These are phyloP conservation scores for Ephestia elutella DNA, from an alignment of 1,140 invertebrate species.

Conservation along the genomic window DNA sequence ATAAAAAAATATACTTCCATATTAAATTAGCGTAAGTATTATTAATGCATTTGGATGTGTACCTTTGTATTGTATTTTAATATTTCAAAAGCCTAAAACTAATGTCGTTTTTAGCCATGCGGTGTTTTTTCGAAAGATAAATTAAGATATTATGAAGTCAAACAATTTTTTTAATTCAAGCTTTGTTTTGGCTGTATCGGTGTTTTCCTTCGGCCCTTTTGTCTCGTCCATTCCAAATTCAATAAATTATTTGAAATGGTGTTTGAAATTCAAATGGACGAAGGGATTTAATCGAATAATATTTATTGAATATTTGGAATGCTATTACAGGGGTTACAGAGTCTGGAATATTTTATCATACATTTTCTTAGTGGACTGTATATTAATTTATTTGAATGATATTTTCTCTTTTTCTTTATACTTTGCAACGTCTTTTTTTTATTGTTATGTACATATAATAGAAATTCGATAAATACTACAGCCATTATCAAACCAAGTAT, in stretches of 20 bases:
- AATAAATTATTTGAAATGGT: background rate
- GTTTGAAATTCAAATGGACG: background rate
- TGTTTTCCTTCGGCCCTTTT: background rate
- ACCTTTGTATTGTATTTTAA: slow-evolving; percentile 21
- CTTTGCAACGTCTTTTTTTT: background rate
- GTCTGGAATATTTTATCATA: background rate
- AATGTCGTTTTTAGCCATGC: slow-evolving; percentile 11
- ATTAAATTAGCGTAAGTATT: slow-evolving; percentile 22
- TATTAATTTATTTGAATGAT: no score
- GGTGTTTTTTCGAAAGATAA: slow-evolving; percentile 14
- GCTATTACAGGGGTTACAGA: background rate
- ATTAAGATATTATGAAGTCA: slow-evolving; percentile 14
- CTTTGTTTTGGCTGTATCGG: slow-evolving; percentile 1
- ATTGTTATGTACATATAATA: background rate
- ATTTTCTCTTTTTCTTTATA: background rate
- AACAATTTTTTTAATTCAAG: no score
- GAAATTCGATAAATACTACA: background rate
- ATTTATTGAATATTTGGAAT: background rate
- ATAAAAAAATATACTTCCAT: slow-evolving; percentile 18
- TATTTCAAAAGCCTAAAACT: slow-evolving; percentile 16
- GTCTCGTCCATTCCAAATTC: slow-evolving; percentile 6
- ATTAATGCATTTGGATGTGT: slow-evolving; percentile 26
- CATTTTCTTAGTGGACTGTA: no score
- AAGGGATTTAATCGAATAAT: background rate
- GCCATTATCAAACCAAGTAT: background rate